Base-by-base conservation (phyloP, 2,797 vertebrate species). In the Gymnodraco acuticeps region DNA sequence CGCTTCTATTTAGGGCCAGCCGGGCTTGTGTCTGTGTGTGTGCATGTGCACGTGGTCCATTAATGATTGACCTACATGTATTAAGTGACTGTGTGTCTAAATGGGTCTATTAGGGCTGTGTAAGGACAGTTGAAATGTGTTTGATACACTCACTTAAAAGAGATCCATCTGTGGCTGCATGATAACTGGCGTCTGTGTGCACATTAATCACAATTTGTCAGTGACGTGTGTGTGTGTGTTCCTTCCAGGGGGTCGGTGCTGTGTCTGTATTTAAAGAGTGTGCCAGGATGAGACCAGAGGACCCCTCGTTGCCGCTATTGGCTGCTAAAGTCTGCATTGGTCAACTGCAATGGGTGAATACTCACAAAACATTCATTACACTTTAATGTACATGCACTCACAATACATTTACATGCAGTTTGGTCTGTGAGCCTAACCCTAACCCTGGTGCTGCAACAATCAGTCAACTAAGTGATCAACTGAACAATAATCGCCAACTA, bases 291-390 rank as follows among this genome's bases (percentile, higher is more conserved):
- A 96, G 94, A 88, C 97, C 97, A 33, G 91, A 93, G 0, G 97
- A 99, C 89, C 97, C 98, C 70, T 97, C 96, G 0, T 74, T 98
- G 83, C 96, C 96, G 53, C 93, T 99, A 47, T 93, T 99, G 90
- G 98, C 97, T 58, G 97, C 96, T 86, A 99, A 99, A 94, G 93
- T 98, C 93, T 99, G 98, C 96, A 96, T 99, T 55, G 94, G 95
- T 75, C 95, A 98, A 16, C 95, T 99, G 84, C 96, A 96, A 89
- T 98, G 97, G 98, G 98, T 99, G 92, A 98, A 95, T 92, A 76
- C 71, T 75, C 72, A 78, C 56, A 62, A 61, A 75, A 66, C 64
- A 48, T 23, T n/a, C 23, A 72, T 55, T 19, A 13, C 51, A 45
- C 47, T 45, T 67, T 19, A 19, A 59, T 46, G 20, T 27, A 46